These are phyloP conservation scores for Bufo gargarizans DNA, from an alignment of 2,113 vertebrate genomes.

Conservation along the genomic window DNA sequence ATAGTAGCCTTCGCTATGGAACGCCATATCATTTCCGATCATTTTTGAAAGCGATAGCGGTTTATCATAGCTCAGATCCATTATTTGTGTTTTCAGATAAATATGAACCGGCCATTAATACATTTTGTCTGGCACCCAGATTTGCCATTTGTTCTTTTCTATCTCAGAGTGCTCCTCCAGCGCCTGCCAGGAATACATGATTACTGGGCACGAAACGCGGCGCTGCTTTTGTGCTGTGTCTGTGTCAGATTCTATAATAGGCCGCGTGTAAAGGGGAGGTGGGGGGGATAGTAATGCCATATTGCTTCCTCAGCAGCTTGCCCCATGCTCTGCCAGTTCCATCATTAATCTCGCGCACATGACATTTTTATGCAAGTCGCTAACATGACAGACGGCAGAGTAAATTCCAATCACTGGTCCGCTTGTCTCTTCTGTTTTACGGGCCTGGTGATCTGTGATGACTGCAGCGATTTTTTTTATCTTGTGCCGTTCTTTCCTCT, in stretches of 20 bases:
- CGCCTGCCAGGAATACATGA: constrained; percentile 42
- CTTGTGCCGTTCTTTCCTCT: constrained; percentile 5
- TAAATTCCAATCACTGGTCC: constrained; percentile 21
- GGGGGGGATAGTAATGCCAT: background rate
- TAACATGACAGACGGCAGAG: constrained; percentile 46
- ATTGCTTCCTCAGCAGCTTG: constrained; percentile 41
- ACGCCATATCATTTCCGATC: constrained; percentile 2
- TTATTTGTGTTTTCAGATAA: constrained; percentile 42
- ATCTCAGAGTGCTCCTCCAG: background rate
- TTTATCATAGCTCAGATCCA: constrained; percentile 34
- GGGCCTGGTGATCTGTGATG: constrained; percentile 6
- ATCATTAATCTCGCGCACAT: constrained; percentile 37
- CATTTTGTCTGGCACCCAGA: constrained; percentile 44
- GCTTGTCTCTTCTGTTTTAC: constrained; percentile 45
- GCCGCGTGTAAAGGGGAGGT: background rate
- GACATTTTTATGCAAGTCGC: constrained; percentile 31
- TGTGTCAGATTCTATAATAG: constrained; percentile 24
- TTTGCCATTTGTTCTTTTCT: constrained; percentile 39
- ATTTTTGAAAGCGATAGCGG: constrained; percentile 51
- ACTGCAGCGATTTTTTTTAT: constrained; percentile 28
- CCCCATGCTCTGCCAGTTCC: constrained; percentile 37
- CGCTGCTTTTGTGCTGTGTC: constrained; percentile 34
- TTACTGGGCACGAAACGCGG: constrained; percentile 27
- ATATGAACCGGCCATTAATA: constrained; percentile 47
- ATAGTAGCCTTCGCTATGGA: background rate